Evolutionary conservation across 2,888 invertebrate genomes (phyloP).

Genomic region (Cataglyphis cursor): DNA sequence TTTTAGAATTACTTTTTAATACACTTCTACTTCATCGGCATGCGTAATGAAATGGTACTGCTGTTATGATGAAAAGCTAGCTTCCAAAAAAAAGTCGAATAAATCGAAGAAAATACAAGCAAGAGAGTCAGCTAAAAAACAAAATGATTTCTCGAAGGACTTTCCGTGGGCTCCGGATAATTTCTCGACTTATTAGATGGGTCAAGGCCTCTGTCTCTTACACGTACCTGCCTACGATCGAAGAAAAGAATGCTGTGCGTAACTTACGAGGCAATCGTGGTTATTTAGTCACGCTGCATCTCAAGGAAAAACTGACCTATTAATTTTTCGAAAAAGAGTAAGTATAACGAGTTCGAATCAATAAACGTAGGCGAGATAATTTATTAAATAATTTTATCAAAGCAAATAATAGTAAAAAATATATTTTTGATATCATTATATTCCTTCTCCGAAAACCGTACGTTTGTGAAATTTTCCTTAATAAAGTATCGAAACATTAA

Average conservation of each 20-base stretch:
- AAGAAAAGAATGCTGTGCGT: constrained; percentile 63
- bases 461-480: neutral
- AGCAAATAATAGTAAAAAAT: neutral
- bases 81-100: neutral
- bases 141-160: constrained; percentile 40
- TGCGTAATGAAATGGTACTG: neutral
- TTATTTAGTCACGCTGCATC: constrained; percentile 72
- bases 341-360: constrained; percentile 56
- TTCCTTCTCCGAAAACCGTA: neutral
- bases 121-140: constrained; percentile 11
- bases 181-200: constrained; percentile 57
- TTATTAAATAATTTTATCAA: neutral
- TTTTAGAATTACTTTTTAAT: neutral
- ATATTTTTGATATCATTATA: neutral
- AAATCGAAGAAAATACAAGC: constrained; percentile 29
- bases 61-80: neutral
- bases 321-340: constrained; percentile 70
- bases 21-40: neutral
- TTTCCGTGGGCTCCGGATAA: constrained; percentile 51
- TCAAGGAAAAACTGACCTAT: constrained; percentile 76
- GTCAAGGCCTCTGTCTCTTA: constrained; percentile 69
- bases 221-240: constrained; percentile 62
- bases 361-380: neutral
- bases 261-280: constrained; percentile 46
- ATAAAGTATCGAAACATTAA: neutral